A percentile compares a stretch with the other conserved stretches of the same genome.
These are phyloP conservation scores for Lasioglossum figueresi DNA, from an alignment of 2,888 invertebrate species.

Conservation along the genomic window DNA sequence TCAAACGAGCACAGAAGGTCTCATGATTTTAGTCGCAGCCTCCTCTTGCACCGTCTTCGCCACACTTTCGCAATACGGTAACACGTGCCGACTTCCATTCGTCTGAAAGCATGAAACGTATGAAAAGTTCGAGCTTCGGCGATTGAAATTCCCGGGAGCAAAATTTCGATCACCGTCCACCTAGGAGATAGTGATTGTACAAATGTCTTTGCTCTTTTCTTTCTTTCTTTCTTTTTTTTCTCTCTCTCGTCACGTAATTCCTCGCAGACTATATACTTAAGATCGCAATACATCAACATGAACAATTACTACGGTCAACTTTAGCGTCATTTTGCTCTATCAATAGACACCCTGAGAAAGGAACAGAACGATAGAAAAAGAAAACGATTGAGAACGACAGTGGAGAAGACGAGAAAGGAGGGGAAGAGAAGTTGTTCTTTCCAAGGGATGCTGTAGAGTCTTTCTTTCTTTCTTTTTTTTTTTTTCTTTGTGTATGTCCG, in stretches of 20 bases:
- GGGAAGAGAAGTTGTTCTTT: slow-evolving; percentile 29
- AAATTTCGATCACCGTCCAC: slow-evolving; percentile 33
- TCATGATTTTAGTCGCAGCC: slow-evolving; percentile 37
- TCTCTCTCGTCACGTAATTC: not conserved
- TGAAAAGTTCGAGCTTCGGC: slow-evolving; percentile 52
- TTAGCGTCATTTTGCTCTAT: slow-evolving; percentile 42
- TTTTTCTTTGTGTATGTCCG: slow-evolving; percentile 19
- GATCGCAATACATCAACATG: slow-evolving; percentile 14
- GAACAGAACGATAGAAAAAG: slow-evolving; percentile 58
- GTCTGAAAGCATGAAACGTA: slow-evolving; percentile 66
- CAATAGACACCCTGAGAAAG: slow-evolving; percentile 72
- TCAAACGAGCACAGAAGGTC: slow-evolving; percentile 13
- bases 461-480: not conserved
- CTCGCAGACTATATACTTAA: slow-evolving; percentile 29
- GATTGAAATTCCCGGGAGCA: slow-evolving; percentile 25
- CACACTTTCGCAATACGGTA: slow-evolving; percentile 59
- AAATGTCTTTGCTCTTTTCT: slow-evolving; percentile 6
- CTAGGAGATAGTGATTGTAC: slow-evolving; percentile 19
- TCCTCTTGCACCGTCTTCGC: slow-evolving; percentile 64
- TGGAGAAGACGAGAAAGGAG: slow-evolving; percentile 37
- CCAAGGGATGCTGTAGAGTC: slow-evolving; percentile 18
- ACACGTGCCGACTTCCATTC: slow-evolving; percentile 57
- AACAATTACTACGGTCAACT: not conserved
- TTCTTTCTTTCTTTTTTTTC: not conserved
- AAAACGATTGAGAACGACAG: slow-evolving; percentile 40